Evolutionary conservation across 2,113 vertebrate species (phyloP).

Genomic region (Nyctibius bracteatus): DNA sequence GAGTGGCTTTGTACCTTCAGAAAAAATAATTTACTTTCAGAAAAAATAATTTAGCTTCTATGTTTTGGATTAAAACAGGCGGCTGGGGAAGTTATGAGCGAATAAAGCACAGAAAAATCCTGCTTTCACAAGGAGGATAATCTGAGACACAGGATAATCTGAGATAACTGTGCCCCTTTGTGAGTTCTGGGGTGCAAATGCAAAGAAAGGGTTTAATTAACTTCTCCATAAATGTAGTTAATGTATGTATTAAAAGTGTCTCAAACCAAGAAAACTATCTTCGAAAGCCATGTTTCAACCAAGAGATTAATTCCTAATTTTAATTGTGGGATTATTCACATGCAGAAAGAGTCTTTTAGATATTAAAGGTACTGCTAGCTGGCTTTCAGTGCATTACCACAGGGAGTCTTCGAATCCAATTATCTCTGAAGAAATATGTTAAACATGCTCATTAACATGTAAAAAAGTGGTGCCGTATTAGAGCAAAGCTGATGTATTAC

Average conservation of each 20-base stretch:
- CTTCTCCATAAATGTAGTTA: background rate
- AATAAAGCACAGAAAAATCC: background rate
- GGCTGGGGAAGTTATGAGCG: accelerated
- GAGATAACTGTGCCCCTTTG: background rate
- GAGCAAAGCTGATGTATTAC: background rate
- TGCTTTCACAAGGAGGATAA: background rate
- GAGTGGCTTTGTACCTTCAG: background rate
- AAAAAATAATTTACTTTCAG: background rate
- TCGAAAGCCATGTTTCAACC: background rate
- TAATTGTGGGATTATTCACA: background rate
- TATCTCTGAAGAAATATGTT: background rate
- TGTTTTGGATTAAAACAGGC: background rate
- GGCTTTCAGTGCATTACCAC: background rate
- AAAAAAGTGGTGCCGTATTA: background rate
- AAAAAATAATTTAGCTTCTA: no score
- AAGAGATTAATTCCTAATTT: background rate
- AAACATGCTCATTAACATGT: slow-evolving; percentile 15
- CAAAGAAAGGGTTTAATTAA: background rate
- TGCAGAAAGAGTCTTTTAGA: background rate
- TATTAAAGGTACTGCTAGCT: background rate
- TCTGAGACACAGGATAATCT: background rate
- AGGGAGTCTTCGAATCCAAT: background rate
- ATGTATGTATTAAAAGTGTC: background rate
- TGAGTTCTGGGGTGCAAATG: background rate
- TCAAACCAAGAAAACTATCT: background rate